phyloP scores from a whole-genome alignment of 2,113 vertebrate genomes.

The Nibea coibor region DNA sequence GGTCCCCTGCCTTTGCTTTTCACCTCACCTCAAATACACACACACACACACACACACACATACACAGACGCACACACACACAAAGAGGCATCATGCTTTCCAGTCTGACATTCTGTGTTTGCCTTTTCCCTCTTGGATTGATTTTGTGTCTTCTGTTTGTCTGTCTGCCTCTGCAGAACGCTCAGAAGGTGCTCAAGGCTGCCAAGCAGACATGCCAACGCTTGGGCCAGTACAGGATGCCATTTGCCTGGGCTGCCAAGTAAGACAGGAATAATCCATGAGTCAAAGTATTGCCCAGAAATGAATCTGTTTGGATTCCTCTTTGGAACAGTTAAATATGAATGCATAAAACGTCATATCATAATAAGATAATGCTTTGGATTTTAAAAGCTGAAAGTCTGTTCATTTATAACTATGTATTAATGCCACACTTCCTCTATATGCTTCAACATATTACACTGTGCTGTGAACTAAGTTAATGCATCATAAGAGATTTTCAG shows the following conservation, averaged over 20 bases:
- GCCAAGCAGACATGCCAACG: constrained; percentile 95
- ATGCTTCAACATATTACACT: background rate
- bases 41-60: background rate
- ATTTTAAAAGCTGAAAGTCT: background rate
- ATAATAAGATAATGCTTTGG: background rate
- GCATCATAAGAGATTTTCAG: too few species aligned
- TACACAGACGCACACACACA: background rate
- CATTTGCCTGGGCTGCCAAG: constrained; percentile 98
- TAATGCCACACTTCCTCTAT: background rate
- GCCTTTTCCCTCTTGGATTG: background rate
- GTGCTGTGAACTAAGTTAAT: too few species aligned
- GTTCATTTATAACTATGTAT: background rate
- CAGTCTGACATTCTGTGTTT: background rate
- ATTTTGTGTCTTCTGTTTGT: background rate
- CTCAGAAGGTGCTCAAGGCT: constrained; percentile 95
- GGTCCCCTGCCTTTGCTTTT: constrained; percentile 70
- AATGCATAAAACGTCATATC: background rate
- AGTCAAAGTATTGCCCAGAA: background rate
- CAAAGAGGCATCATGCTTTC: background rate
- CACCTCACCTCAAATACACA: too few species aligned
- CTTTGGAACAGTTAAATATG: background rate
- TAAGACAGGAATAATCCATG: constrained; percentile 74
- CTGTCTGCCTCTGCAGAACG: constrained; percentile 84
- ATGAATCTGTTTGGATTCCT: constrained; percentile 35
- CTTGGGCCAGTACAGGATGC: constrained; percentile 96